Conservation (phyloP, 35 echinoderm and acorn worm genomes). For the Ophioderma brevispina region DNA sequence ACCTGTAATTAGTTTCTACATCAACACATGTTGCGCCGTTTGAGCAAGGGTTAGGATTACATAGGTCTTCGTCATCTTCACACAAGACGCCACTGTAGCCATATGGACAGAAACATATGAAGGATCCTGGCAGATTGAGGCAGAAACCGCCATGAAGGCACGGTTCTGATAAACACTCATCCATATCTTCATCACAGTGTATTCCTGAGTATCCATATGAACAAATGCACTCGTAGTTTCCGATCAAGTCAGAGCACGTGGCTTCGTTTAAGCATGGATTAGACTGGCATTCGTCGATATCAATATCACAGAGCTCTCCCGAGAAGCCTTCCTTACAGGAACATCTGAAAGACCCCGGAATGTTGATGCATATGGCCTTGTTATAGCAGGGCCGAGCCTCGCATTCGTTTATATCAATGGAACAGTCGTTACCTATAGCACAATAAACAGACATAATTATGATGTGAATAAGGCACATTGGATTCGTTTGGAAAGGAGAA, state of each 20-base stretch:
- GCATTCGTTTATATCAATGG: neutral
- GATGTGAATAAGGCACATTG: neutral
- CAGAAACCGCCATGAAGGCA: conserved; percentile 2
- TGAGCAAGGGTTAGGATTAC: neutral
- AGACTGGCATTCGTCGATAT: neutral
- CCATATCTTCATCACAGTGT: neutral
- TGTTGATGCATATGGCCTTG: neutral
- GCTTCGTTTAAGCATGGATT: neutral
- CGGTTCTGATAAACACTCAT: conserved; percentile 7
- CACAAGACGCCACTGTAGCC: conserved; percentile 18
- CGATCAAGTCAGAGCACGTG: neutral
- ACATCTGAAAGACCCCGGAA: neutral
- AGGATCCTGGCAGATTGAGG: neutral
- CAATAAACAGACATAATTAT: neutral
- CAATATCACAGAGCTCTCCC: neutral
- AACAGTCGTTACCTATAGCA: neutral
- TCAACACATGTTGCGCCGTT: conserved; percentile 20
- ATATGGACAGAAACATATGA: neutral
- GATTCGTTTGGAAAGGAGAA: neutral
- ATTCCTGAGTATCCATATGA: neutral
- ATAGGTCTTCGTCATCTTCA: neutral
- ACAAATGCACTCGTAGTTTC: neutral
- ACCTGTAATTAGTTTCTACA: conserved; percentile 2
- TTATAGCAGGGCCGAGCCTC: neutral
- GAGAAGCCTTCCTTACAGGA: neutral